Percentiles rank a stretch among this genome's conserved stretches.
phyloP scores from a whole-genome alignment of 2,797 vertebrate species.

The Melanotaenia boesemani region DNA sequence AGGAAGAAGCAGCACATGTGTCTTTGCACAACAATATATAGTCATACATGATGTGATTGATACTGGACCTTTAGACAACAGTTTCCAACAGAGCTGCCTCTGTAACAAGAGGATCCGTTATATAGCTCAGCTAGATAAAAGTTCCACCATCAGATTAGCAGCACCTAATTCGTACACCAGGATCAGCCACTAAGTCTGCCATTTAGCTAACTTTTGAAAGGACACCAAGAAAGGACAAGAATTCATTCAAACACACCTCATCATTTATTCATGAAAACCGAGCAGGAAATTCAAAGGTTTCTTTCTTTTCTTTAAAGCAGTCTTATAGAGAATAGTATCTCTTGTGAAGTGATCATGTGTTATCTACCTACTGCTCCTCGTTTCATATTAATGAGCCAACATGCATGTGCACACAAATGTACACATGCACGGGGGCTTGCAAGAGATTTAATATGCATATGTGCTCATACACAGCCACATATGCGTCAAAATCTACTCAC shows the following conservation, averaged over 20 bases:
- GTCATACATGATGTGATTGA: not conserved
- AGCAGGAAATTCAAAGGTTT: constrained; percentile 66
- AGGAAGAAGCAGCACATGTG: not conserved
- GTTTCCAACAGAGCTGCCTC: constrained; percentile 14
- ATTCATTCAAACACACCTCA: constrained; percentile 69
- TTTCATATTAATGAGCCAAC: constrained; percentile 48
- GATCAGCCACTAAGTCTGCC: constrained; percentile 54
- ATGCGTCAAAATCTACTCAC: not conserved
- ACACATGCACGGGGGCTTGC: constrained; percentile 2
- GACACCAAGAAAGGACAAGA: constrained; percentile 71
- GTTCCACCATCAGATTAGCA: constrained; percentile 63
- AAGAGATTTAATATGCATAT: constrained; percentile 21
- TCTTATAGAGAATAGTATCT: constrained; percentile 58
- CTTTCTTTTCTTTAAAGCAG: constrained; percentile 53
- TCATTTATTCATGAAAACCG: constrained; percentile 78
- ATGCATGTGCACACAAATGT: constrained; percentile 17
- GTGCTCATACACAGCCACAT: not conserved
- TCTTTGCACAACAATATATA: not conserved
- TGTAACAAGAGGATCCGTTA: constrained; percentile 18
- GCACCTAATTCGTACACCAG: constrained; percentile 32
- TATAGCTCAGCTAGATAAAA: constrained; percentile 38
- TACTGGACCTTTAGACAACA: constrained; percentile 34
- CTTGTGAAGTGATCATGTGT: constrained; percentile 28
- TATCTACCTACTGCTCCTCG: constrained; percentile 51
- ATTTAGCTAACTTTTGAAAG: constrained; percentile 77